Evolutionary conservation across 2,113 vertebrate genomes (phyloP).

Genomic region (Perca flavescens): DNA sequence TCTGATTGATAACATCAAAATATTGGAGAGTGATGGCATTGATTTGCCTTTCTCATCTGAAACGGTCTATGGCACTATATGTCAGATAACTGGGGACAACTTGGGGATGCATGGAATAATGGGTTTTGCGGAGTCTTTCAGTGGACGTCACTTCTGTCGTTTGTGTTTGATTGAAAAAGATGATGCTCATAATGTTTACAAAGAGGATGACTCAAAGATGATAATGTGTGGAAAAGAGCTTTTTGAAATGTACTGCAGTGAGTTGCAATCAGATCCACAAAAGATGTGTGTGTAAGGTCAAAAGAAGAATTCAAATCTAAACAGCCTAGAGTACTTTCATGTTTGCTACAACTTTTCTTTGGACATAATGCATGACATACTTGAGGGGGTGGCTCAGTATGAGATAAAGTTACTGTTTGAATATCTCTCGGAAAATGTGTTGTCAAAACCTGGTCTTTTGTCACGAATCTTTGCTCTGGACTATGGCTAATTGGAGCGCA

Average conservation of each 20-base stretch:
- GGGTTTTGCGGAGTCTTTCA: slow-evolving; percentile 57
- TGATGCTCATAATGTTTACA: slow-evolving; percentile 33
- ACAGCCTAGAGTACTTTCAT: slow-evolving; percentile 51
- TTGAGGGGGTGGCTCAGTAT: slow-evolving; percentile 49
- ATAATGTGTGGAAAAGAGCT: not conserved
- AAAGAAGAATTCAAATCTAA: slow-evolving; percentile 39
- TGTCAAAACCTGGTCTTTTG: slow-evolving; percentile 20
- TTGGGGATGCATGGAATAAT: slow-evolving; percentile 49
- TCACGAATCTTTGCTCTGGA: slow-evolving; percentile 49
- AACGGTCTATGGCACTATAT: slow-evolving; percentile 40
- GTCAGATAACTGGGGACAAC: slow-evolving; percentile 49
- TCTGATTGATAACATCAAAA: slow-evolving; percentile 44
- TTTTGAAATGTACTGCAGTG: slow-evolving; percentile 29
- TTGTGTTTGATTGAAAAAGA: slow-evolving; percentile 54
- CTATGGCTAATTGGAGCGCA: not conserved
- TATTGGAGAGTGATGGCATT: slow-evolving; percentile 22
- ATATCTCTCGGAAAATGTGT: slow-evolving; percentile 31
- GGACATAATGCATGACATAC: slow-evolving; percentile 55
- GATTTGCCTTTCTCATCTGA: slow-evolving; percentile 40
- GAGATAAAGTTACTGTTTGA: slow-evolving; percentile 59
- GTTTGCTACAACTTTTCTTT: slow-evolving; percentile 45
- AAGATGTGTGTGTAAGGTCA: slow-evolving; percentile 26
- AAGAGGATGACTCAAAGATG: slow-evolving; percentile 31
- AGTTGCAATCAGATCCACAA: slow-evolving; percentile 44
- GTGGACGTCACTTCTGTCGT: slow-evolving; percentile 49